These are phyloP conservation scores for Chionoecetes opilio DNA, from an alignment of 1,140 invertebrate species.

Conservation along the genomic window DNA sequence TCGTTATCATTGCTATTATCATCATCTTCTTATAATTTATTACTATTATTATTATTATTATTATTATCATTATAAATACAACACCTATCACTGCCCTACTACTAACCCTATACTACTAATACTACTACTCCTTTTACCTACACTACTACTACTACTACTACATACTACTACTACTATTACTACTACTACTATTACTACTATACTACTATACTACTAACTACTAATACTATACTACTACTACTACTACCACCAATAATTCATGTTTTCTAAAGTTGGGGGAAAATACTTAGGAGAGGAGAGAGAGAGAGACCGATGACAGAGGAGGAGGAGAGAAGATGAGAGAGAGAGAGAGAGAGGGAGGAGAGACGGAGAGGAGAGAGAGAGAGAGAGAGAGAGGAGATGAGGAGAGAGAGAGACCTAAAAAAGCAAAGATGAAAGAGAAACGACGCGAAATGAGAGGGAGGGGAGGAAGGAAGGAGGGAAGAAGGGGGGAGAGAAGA, in stretches of 20 bases:
- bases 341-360: too few species aligned
- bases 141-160: background rate
- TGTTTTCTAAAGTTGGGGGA: too few species aligned
- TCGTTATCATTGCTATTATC: too few species aligned
- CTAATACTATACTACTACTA: too few species aligned
- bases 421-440: conserved; percentile 5
- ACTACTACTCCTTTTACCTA: background rate
- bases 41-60: background rate
- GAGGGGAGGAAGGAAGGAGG: background rate
- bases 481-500: background rate
- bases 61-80: background rate
- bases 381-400: conserved; percentile 21
- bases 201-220: too few species aligned
- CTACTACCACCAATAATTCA: too few species aligned
- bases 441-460: conserved; percentile 1
- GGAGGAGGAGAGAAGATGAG: too few species aligned
- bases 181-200: too few species aligned
- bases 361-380: background rate
- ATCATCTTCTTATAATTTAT: background rate
- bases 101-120: background rate
- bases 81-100: background rate
- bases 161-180: too few species aligned
- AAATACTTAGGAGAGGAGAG: too few species aligned
- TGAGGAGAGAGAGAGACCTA: background rate
- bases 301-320: too few species aligned